Base-by-base conservation (phyloP, 2,113 vertebrate species). In the Globicephala melas region DNA sequence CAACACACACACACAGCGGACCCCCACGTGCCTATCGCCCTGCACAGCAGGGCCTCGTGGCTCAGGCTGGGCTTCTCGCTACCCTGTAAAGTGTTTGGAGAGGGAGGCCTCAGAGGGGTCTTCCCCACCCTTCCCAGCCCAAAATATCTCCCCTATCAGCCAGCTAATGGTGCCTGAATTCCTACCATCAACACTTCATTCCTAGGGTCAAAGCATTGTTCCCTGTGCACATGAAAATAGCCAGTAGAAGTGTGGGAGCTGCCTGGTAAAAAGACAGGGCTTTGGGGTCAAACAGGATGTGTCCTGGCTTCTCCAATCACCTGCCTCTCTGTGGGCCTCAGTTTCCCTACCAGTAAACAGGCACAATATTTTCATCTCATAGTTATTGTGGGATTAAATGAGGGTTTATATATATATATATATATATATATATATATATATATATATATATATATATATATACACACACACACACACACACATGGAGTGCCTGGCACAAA, bases 111-210 rank as follows among this genome's bases (percentile, higher is more conserved):
- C 81, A 26, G 3, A 79, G 47, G 15, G 62, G 65, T 82, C 79
- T 91, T 82, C 65, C 58, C 74, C 2, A 28, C 17, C 63, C 55
- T 94, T 77, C 47, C 81, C 79, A 41, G 25, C 8, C 36, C 90
- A 18, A 67, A 87, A 81, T 68, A 67, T 58, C 83, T 82, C 53
- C 71, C 58, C 47, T 55, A 87, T 71, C 73, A 89, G 20, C 12
- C 17, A 38, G n/a, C 82, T 74, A 44, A 44, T 15, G 21, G 15
- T 63, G 26, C 77, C 67, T 62, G n/a, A 94, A 96, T 94, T 93
- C 85, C 92, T 77, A 73, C 38, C 82, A 82, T 12, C 33, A 58
- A 85, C 60, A 77, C 70, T 71, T 76, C 65, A 67, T 55, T 62
- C 74, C n/a, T 26, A 86, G 28, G 20, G 41, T 74, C 85, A 91